Percentiles rank a stretch among this genome's conserved stretches.
These are phyloP conservation scores for Dasypolia templi DNA, from an alignment of 2,888 invertebrate species.

Conservation along the genomic window DNA sequence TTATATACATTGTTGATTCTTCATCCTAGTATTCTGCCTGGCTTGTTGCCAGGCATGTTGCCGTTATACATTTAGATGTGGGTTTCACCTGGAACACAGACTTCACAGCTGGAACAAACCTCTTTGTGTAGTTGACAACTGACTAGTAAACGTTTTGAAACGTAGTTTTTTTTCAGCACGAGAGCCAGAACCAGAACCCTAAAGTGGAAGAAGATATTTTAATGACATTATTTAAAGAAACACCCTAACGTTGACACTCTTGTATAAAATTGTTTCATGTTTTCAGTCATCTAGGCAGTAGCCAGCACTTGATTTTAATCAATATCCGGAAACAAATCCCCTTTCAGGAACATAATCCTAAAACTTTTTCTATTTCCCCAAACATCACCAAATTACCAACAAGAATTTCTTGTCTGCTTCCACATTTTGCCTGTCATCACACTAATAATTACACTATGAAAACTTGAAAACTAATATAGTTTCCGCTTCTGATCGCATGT, in stretches of 20 bases:
- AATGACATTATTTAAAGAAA: background rate
- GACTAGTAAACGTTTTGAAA: background rate
- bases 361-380: constrained; percentile 38
- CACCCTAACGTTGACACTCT: background rate
- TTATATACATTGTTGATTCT: no score
- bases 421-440: constrained; percentile 32
- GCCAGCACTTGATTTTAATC: background rate
- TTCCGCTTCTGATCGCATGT: constrained; percentile 61
- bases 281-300: background rate
- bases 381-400: constrained; percentile 23
- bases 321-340: background rate
- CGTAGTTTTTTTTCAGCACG: background rate
- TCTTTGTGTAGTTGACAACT: background rate
- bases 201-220: background rate
- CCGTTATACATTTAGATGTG: background rate
- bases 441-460: constrained; percentile 41
- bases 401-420: constrained; percentile 25
- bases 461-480: constrained; percentile 40
- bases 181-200: no score
- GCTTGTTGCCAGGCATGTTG: background rate
- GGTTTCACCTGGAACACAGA: background rate
- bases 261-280: background rate
- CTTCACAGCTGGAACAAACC: background rate
- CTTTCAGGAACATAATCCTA: constrained; percentile 5
- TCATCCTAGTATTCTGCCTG: background rate